Evolutionary conservation across 2,888 invertebrate genomes (phyloP).

Genomic region (Metopia argyrocephala): DNA sequence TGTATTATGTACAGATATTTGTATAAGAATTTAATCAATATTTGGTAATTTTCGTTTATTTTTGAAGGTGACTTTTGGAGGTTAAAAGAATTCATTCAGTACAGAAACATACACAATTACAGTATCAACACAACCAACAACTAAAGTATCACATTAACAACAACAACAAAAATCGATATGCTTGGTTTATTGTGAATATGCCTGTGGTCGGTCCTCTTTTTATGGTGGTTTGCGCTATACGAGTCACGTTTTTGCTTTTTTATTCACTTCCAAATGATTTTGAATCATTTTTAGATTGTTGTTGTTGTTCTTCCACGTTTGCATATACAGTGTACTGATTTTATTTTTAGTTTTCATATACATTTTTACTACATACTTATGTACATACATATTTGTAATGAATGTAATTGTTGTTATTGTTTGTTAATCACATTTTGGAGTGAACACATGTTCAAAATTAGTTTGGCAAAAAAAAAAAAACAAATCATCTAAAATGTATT

Average conservation of each 20-base stretch:
- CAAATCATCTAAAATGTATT: constrained; percentile 32
- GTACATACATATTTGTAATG: background rate
- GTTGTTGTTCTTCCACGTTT: background rate
- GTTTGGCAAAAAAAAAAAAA: constrained; percentile 19
- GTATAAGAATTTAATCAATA: constrained; percentile 43
- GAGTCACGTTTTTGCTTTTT: constrained; percentile 55
- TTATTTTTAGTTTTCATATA: constrained; percentile 21
- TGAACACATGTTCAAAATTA: constrained; percentile 6
- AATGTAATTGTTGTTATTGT: background rate
- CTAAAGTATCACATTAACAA: background rate
- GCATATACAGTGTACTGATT: constrained; percentile 2
- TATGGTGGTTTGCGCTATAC: constrained; percentile 29
- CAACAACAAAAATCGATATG: constrained; percentile 37
- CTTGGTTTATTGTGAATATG: background rate
- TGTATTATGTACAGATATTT: background rate
- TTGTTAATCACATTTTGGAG: constrained; percentile 22
- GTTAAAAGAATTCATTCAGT: constrained; percentile 11
- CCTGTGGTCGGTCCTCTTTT: background rate
- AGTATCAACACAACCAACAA: too few relatives aligned
- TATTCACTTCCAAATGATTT: constrained; percentile 17
- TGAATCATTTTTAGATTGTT: background rate
- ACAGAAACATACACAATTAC: background rate
- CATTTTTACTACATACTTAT: constrained; percentile 1
- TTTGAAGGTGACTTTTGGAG: constrained; percentile 56
- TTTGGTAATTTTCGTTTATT: constrained; percentile 20